Base-by-base conservation (phyloP, 2,113 vertebrate species). In the Tupaia tana region DNA sequence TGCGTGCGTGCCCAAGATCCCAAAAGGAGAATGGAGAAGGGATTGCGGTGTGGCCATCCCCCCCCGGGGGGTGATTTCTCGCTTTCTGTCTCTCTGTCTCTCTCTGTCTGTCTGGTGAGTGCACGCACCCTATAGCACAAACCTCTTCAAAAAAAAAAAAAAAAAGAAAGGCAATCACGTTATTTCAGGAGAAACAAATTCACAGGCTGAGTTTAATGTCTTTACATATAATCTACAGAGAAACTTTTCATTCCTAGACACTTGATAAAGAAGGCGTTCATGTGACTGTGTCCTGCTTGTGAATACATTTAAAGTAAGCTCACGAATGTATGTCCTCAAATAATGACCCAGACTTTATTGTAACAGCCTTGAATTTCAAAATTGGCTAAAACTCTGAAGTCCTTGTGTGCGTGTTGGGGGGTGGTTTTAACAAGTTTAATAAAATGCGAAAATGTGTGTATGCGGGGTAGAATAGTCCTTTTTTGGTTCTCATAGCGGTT, bases 161-260 rank as follows among this genome's bases (percentile, higher is more conserved):
- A n/a, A n/a, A n/a, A n/a, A n/a, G n/a, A 89, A 77, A 82, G 12
- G n/a, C n/a, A 75, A 31, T 22, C 31, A 43, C 74, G 10, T 82
- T 88, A 52, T 67, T 86, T 86, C 83, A 63, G 84, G 19, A 89
- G 93, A 80, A 93, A 13, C 27, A 67, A 43, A 25, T 25, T 78
- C 52, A 86, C 59, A 74, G 27, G 24, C 74, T 82, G 75, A 82
- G 25, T 70, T 88, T 66, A 61, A 61, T 80, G 27, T 22, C 54
- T 79, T 83, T 63, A 6, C 12, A 91, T 86, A 15, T 61, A 70
- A 43, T 63, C 67, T 83, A 3, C 10, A 74, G 27, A 25, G 25
- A 27, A 25, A 22, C 27, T n/a, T 84, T 91, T 19, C n/a, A 15
- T 27, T 58, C 31, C 84, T 52, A 13, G 22, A 54, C 34, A 64